Percentiles rank a stretch among this genome's conserved stretches.
These are phyloP conservation scores for Bufo gargarizans DNA, from an alignment of 2,113 vertebrate species.

Conservation along the genomic window DNA sequence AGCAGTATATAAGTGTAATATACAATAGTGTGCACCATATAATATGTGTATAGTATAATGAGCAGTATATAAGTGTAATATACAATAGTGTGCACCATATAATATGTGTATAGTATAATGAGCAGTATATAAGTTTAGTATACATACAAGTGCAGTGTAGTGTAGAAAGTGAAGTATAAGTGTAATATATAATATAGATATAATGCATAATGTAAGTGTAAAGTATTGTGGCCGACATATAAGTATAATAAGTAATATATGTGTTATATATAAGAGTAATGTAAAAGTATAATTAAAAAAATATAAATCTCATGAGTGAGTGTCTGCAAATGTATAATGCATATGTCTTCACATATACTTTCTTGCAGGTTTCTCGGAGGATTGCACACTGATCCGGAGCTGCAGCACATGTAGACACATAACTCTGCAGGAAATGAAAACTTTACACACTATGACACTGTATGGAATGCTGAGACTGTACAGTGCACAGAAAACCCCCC, in stretches of 20 bases:
- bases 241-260: background rate
- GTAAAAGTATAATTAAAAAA: too few species aligned
- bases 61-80: background rate
- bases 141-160: too few species aligned
- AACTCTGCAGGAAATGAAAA: background rate
- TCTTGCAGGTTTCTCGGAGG: background rate
- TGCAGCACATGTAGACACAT: background rate
- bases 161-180: too few species aligned
- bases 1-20: background rate
- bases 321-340: too few species aligned
- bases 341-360: too few species aligned
- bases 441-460: background rate
- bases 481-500: constrained; percentile 66
- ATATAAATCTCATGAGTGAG: too few species aligned
- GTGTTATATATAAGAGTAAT: background rate
- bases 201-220: background rate
- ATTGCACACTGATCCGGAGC: background rate
- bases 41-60: background rate
- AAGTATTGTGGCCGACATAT: background rate
- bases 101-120: background rate
- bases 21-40: background rate
- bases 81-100: background rate
- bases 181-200: background rate
- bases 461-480: background rate
- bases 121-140: background rate